Conservation (phyloP, 2,113 vertebrate genomes). For the Zosterops japonicus region DNA sequence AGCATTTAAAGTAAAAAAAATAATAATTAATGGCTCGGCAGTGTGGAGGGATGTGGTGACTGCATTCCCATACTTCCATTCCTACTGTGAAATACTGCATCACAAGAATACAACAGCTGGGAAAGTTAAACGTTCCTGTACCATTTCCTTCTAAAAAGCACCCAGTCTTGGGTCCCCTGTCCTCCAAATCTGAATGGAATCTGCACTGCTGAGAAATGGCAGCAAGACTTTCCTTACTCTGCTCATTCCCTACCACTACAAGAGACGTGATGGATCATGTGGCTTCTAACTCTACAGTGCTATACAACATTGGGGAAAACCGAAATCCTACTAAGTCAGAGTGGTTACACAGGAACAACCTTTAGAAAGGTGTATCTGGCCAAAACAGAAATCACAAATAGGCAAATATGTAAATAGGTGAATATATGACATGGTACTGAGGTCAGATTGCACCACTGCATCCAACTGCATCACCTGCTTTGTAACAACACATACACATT, state of each 20-base stretch:
- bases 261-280: not conserved
- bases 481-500: not conserved
- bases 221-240: not conserved
- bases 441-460: not conserved
- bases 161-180: not conserved
- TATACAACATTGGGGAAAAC: not conserved
- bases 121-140: not conserved
- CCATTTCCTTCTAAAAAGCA: not conserved
- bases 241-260: not conserved
- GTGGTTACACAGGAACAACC: not conserved
- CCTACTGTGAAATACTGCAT: not conserved
- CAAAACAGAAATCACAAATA: not conserved
- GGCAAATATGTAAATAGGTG: not conserved
- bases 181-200: not conserved
- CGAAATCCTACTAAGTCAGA: not conserved
- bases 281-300: not conserved
- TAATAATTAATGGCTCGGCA: not conserved
- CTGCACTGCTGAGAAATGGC: not conserved
- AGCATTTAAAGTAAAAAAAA: not conserved
- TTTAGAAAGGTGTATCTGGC: not conserved
- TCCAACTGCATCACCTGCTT: slow-evolving; percentile 19
- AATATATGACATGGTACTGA: not conserved
- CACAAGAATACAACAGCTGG: not conserved
- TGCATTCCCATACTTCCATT: not conserved
- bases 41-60: rapidly evolving